Percentiles rank a stretch among this genome's conserved stretches.
These are phyloP conservation scores for Gari tellinella DNA, from an alignment of 2,888 invertebrate species.

Conservation along the genomic window DNA sequence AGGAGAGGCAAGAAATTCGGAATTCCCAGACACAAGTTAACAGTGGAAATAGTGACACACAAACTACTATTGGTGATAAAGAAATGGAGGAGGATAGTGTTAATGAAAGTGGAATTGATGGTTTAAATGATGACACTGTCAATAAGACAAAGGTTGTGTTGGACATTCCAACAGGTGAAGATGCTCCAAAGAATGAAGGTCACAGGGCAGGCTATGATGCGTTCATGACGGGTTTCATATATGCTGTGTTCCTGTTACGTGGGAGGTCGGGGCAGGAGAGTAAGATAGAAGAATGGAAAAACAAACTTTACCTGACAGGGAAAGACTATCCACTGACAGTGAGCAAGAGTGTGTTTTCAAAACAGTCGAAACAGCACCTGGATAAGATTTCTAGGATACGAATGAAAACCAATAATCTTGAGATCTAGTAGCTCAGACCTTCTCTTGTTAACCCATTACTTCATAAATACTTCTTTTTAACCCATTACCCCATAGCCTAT, in stretches of 20 bases:
- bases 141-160: no score
- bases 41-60: conserved; percentile 13
- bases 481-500: no score
- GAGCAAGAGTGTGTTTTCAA: conserved; percentile 81
- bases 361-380: conserved; percentile 78
- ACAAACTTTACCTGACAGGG: conserved; percentile 83
- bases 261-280: conserved; percentile 36
- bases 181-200: conserved; percentile 62
- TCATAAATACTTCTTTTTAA: no score
- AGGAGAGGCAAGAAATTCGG: conserved; percentile 4
- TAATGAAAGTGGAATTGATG: no score
- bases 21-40: conserved; percentile 10
- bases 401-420: neutral
- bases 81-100: neutral
- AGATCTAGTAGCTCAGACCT: no score
- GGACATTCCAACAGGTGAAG: conserved; percentile 2
- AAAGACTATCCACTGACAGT: conserved; percentile 84
- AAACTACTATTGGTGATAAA: neutral
- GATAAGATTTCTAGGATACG: conserved; percentile 64
- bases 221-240: conserved; percentile 85
- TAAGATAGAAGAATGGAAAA: conserved; percentile 73
- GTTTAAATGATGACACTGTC: no score
- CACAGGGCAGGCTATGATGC: conserved; percentile 85
- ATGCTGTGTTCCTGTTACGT: conserved; percentile 77
- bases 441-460: no score